Base-by-base conservation (phyloP, 2,113 vertebrate genomes). In the Monopterus albus region DNA sequence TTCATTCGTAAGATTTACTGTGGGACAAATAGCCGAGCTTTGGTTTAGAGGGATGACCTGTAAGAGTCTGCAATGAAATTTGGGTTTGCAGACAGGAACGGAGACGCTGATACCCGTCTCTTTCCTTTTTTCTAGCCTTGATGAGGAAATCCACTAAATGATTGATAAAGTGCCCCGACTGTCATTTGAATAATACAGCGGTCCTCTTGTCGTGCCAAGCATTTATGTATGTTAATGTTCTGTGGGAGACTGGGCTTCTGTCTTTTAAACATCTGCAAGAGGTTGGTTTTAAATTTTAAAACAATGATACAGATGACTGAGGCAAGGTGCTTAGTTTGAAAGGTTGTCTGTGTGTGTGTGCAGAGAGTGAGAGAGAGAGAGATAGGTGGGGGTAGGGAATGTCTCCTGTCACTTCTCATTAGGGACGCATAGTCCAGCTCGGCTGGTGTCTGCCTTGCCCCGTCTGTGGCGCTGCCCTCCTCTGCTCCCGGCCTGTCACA, bases 351-450 rank as follows among this genome's bases (percentile, higher is more conserved):
- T 73, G 51, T 53, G 17, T 59, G 36, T 53, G 28, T 59, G 56
- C 39, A 50, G 43, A 40, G 57, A 42, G 35, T n/a, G 21, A 35
- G 38, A 72, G 40, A 58, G 59, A n/a, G n/a, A n/a, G n/a, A n/a
- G n/a, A n/a, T n/a, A 50, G 69, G 75, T 79, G 88, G 88, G 91
- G 88, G 83, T 61, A 82, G 88, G 86, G 82, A 87, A 80, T 80
- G 84, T 87, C 83, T 87, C 72, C 82, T 90, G 91, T 89, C 91
- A 86, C 83, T 85, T 90, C 84, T 90, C 85, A 88, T 91, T 91
- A 92, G 83, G 66, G 76, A 81, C 79, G 50, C 86, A 84, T 80
- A 83, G 79, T 86, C 86, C 91, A 89, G 91, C 82, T 78, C 40
- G 25, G 49, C 79, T 57, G 17, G 71, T 49, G 65, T 65, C 71